These are phyloP conservation scores for Eurosta solidaginis DNA, from an alignment of 1,140 invertebrate genomes.

Conservation along the genomic window DNA sequence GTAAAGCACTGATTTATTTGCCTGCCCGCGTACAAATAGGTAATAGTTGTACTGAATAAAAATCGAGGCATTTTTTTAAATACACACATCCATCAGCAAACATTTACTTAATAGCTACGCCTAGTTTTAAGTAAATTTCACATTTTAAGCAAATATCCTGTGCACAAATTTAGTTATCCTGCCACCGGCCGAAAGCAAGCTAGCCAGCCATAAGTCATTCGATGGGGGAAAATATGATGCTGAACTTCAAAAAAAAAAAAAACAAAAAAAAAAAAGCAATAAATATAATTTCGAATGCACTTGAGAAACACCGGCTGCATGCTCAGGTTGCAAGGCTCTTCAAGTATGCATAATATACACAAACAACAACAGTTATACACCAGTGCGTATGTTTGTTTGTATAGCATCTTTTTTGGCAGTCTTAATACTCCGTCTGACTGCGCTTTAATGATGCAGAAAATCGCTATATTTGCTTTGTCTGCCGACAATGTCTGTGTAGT, in stretches of 20 bases:
- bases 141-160: slow-evolving; percentile 27
- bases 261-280: no score
- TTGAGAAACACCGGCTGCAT: slow-evolving; percentile 3
- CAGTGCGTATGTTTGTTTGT: not conserved
- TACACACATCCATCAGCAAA: not conserved
- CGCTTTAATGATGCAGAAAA: slow-evolving; percentile 21
- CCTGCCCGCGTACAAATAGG: no score
- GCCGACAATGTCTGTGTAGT: not conserved
- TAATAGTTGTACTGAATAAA: no score
- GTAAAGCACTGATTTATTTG: no score
- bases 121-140: slow-evolving; percentile 4
- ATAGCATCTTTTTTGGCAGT: not conserved
- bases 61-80: no score
- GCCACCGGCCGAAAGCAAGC: not conserved
- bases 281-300: no score
- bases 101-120: slow-evolving; percentile 25
- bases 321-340: slow-evolving; percentile 1
- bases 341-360: no score
- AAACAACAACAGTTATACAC: not conserved
- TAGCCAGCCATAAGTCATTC: not conserved
- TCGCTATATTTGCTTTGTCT: slow-evolving; percentile 22
- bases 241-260: not conserved
- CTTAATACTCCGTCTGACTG: not conserved
- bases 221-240: not conserved
- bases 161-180: slow-evolving; percentile 14